Base-by-base conservation (phyloP, 2,113 vertebrate species). In the Pterophyllum scalare region DNA sequence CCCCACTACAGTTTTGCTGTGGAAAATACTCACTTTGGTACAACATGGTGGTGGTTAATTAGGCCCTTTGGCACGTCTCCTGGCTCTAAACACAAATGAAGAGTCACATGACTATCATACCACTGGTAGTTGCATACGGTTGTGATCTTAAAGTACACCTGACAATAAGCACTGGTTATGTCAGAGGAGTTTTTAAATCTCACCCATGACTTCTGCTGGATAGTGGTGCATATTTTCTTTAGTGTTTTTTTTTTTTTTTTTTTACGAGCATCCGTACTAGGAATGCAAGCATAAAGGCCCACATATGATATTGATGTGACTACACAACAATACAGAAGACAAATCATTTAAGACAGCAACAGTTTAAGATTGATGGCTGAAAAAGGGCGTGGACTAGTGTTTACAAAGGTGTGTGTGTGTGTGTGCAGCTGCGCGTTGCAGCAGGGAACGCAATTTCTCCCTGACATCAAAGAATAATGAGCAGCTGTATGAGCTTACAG, bases 21-120 rank as follows among this genome's bases (percentile, higher is more conserved):
- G 59, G 31, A 87, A 85, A 88, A 89, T 52, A 88, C 62, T 89
- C 86, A 89, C 91, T 94, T 94, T 94, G 93, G 93, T 94, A 91
- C 88, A 62, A 88, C 75, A 84, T 22, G 33, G 33, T 57, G 83
- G 85, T 22, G 12, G 75, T 75, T 59, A 38, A 75, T 84, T 13
- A 19, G 84, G 74, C 80, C 79, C 46, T 84, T 59, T 62, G 79
- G 81, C 49, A 0, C 35, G 40, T 81, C 79, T 78, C 75, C 57
- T 75, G 67, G 59, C 82, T 67, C 54, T 70, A 31, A 52, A 84
- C 77, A 80, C 77, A 77, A 12, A 84, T 35, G 20, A 33, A 38
- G 79, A 74, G 35, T 80, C 64, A 87, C 70, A 88, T 46, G 80
- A 88, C 84, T 24, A 90, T 90, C 93, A 88, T 91, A 88, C 92